These are phyloP conservation scores for Masnerella sp. DNA, from an alignment of 2,888 invertebrate species.

Conservation along the genomic window DNA sequence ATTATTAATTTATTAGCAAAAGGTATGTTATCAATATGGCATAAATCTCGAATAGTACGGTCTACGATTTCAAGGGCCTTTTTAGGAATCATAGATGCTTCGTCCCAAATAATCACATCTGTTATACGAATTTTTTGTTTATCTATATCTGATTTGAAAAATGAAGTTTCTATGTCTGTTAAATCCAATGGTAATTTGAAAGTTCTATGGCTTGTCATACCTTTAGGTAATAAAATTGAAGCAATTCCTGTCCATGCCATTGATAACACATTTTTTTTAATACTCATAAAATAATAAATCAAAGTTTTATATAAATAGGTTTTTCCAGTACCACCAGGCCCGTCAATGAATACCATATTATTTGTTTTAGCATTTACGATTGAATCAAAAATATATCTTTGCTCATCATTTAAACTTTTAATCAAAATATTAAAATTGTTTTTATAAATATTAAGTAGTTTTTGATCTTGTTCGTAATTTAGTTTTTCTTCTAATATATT, in stretches of 20 bases:
- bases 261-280: not conserved
- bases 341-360: conserved; percentile 8
- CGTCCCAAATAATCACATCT: too few relatives aligned
- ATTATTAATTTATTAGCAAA: too few relatives aligned
- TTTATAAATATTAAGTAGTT: too few relatives aligned
- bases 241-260: too few relatives aligned
- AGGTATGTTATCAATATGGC: not conserved
- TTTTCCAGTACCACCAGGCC: conserved; percentile 14
- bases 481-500: too few relatives aligned
- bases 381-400: too few relatives aligned
- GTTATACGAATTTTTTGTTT: conserved; percentile 3
- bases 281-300: conserved; percentile 10
- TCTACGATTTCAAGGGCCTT: conserved; percentile 32
- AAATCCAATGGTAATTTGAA: not conserved
- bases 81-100: conserved; percentile 16
- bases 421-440: too few relatives aligned
- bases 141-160: not conserved
- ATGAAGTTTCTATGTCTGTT: not conserved
- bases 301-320: conserved; percentile 18
- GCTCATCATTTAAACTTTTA: too few relatives aligned
- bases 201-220: too few relatives aligned
- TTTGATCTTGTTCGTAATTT: too few relatives aligned
- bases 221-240: conserved; percentile 3
- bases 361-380: too few relatives aligned
- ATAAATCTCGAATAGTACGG: conserved; percentile 8